Conservation (phyloP, 2,113 vertebrate species). For the Poeciliopsis occidentalis region DNA sequence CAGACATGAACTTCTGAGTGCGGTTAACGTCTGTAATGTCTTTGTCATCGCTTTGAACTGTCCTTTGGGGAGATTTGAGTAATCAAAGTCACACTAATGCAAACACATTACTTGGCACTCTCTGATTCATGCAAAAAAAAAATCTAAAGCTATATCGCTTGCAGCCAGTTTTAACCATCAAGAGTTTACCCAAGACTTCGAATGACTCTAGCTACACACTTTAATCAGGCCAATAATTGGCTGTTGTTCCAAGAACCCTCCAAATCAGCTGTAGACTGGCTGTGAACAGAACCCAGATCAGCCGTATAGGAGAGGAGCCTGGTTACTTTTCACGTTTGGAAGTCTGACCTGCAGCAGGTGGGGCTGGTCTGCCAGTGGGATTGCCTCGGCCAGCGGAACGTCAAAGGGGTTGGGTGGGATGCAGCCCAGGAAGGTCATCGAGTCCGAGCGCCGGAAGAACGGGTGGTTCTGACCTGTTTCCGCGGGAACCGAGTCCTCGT, state of each 20-base stretch:
- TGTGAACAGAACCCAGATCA: background rate
- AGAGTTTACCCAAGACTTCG: too few relatives aligned
- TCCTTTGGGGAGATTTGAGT: background rate
- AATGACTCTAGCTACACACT: too few relatives aligned
- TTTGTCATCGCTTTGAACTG: background rate
- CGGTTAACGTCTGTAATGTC: background rate
- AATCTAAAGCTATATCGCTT: background rate
- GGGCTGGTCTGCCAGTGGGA: constrained; percentile 96
- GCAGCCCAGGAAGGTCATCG: constrained; percentile 98
- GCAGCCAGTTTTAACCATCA: too few relatives aligned
- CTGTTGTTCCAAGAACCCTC: too few relatives aligned
- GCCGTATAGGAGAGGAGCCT: background rate
- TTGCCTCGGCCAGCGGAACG: constrained; percentile 96
- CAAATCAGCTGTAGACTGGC: background rate
- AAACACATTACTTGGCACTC: too few relatives aligned
- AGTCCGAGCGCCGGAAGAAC: constrained; percentile 97
- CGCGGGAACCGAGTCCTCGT: constrained; percentile 91
- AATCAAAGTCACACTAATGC: background rate
- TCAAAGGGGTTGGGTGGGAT: constrained; percentile 99
- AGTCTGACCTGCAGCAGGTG: constrained; percentile 93
- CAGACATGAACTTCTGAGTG: background rate
- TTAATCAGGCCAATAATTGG: too few relatives aligned
- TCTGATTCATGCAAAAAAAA: background rate
- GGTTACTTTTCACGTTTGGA: background rate
- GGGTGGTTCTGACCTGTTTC: constrained; percentile 97